Evolutionary conservation across 2,888 invertebrate genomes (phyloP), one percentile per base, ranked within the genome.

Genomic region (Philereme transversata): DNA sequence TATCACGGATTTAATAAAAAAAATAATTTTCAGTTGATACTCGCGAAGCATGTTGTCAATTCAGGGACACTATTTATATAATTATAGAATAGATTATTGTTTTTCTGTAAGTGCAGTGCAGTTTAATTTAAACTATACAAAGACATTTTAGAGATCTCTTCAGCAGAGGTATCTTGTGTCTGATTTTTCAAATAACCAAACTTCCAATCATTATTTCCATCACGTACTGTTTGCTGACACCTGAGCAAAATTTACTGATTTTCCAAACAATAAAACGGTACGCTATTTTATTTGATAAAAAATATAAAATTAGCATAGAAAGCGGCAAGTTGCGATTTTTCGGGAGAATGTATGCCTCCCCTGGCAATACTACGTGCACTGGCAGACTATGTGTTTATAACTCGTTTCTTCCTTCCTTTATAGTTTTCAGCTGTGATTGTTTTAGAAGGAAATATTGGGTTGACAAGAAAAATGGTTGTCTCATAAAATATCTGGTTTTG

Each of bases 281-380:
- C 77, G 70, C 81, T 77, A 79, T 78, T 81, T 77, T 78, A 78
- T 78, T 78, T 74, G 77, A 79, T 75, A 76, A 76, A 78, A 87
- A 85, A 84, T 84, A 86, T 87, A 83, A 87, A 88, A 90, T 89
- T 89, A 84, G 80, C 90, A 90, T 90, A 88, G 79, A 86, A 75
- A 79, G 81, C 62, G 88, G 77, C 79, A 82, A 82, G 79, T 81
- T 80, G 82, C 81, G 82, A 83, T 84, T 86, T 84, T 78, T 75
- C 72, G 76, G 76, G 75, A 77, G 79, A 81, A 88, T 86, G 87
- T 89, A 88, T 89, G 77, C 79, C 82, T 88, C 89, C 88, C 90
- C 76, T 82, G 88, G 84, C 82, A 85, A 82, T 86, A 79, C 80
- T 87, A 88, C 89, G 90, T 89, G 90, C 81, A 71, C 65, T 77